Percentiles rank a stretch among this genome's conserved stretches.
These are phyloP conservation scores for Zygaena filipendulae DNA, from an alignment of 2,888 invertebrate genomes.

Conservation along the genomic window DNA sequence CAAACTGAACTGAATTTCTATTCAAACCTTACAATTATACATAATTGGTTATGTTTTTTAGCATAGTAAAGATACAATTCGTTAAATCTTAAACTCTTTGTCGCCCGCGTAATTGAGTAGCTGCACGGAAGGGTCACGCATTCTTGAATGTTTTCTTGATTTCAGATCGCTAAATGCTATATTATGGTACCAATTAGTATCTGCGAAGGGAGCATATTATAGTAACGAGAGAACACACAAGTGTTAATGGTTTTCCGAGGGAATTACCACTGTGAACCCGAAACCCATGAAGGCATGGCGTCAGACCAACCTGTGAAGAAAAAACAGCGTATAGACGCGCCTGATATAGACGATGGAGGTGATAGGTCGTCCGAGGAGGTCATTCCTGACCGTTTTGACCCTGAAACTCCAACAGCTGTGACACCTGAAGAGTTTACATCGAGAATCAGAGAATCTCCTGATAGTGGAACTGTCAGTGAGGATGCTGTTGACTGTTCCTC, in stretches of 20 bases:
- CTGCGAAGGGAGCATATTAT: no score
- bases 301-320: conserved; percentile 88
- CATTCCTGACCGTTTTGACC: conserved; percentile 48
- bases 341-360: conserved; percentile 66
- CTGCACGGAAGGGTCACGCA: conserved; percentile 64
- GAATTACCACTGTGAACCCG: conserved; percentile 59
- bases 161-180: conserved; percentile 35
- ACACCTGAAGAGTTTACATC: conserved; percentile 47
- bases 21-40: no score
- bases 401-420: conserved; percentile 46
- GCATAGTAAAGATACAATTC: no score
- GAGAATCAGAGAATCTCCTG: conserved; percentile 57
- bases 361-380: conserved; percentile 63
- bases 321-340: conserved; percentile 78
- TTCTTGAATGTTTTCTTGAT: conserved; percentile 50
- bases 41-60: no score
- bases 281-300: conserved; percentile 73
- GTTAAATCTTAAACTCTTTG: conserved; percentile 47
- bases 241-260: conserved; percentile 74
- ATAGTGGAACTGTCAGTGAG: conserved; percentile 60
- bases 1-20: no score
- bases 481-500: conserved; percentile 62
- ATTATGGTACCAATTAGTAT: conserved; percentile 22
- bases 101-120: conserved; percentile 67
- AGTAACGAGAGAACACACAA: no score